Evolutionary conservation across 37 sponge, comb jelly and placozoan species (phyloP).

Genomic region (Ephydatia muelleri): DNA sequence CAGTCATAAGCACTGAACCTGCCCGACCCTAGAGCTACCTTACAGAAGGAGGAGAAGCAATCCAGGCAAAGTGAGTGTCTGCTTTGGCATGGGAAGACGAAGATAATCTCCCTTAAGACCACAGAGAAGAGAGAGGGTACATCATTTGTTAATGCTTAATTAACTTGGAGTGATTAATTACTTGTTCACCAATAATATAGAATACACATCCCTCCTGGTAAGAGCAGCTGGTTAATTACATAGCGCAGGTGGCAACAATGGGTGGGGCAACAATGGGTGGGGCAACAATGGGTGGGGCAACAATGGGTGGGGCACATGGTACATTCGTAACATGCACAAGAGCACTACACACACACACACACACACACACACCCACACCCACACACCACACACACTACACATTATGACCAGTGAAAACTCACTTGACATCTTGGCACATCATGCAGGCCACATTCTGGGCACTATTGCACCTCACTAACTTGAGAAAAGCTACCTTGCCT

Average conservation of each 20-base stretch:
- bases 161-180: neutral
- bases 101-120: constrained; percentile 27
- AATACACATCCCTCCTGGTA: too few species aligned
- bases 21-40: constrained; percentile 18
- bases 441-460: neutral
- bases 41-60: constrained; percentile 43
- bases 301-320: neutral
- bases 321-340: neutral
- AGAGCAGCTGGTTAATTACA: too few species aligned
- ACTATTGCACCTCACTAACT: neutral
- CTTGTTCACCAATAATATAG: too few species aligned
- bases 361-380: neutral
- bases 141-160: neutral
- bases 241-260: too few species aligned
- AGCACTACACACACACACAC: neutral
- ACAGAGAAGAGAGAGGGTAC: neutral
- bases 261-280: too few species aligned
- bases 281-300: too few species aligned
- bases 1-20: constrained; percentile 38
- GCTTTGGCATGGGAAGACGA: constrained; percentile 26
- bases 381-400: neutral
- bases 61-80: constrained; percentile 48
- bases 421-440: neutral
- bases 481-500: neutral
- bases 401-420: neutral